phyloP scores from a whole-genome alignment of 53 echinoderm and acorn worm genomes.

The Holothuria scabra region DNA sequence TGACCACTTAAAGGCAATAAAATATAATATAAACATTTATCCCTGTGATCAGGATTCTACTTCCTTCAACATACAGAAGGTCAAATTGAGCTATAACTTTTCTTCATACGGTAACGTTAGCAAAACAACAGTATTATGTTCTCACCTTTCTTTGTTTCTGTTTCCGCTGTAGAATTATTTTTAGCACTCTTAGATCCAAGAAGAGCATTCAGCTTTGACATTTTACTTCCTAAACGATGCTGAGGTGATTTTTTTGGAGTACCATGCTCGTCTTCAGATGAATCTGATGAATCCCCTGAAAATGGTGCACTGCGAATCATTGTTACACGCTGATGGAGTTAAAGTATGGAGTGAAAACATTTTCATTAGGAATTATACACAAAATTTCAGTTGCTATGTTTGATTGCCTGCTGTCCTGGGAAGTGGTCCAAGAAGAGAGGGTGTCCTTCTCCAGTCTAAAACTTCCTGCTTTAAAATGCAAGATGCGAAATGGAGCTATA shows the following conservation, averaged over 20 bases:
- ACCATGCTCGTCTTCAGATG: slow-evolving; percentile 85
- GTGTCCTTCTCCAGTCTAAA: too few relatives aligned
- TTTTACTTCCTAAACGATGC: slow-evolving; percentile 12
- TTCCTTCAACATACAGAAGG: too few relatives aligned
- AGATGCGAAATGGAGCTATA: too few relatives aligned
- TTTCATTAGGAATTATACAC: too few relatives aligned
- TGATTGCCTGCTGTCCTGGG: too few relatives aligned
- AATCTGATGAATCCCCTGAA: slow-evolving; percentile 88
- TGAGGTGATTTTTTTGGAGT: slow-evolving; percentile 47
- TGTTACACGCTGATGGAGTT: slow-evolving; percentile 56
- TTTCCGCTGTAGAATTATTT: background rate
- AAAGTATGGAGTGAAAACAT: background rate
- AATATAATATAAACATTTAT: too few relatives aligned
- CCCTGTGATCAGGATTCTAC: too few relatives aligned
- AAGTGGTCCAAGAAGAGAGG: too few relatives aligned
- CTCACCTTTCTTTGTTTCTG: slow-evolving; percentile 40
- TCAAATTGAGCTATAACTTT: background rate
- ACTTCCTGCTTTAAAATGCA: too few relatives aligned
- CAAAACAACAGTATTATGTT: background rate
- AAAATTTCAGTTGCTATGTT: too few relatives aligned
- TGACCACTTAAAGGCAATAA: too few relatives aligned
- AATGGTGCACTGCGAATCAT: slow-evolving; percentile 91
- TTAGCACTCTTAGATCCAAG: slow-evolving; percentile 28
- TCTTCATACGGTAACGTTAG: background rate
- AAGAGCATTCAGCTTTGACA: slow-evolving; percentile 25